These are phyloP conservation scores for Isurus oxyrinchus DNA, from an alignment of 2,113 vertebrate species.

Conservation along the genomic window DNA sequence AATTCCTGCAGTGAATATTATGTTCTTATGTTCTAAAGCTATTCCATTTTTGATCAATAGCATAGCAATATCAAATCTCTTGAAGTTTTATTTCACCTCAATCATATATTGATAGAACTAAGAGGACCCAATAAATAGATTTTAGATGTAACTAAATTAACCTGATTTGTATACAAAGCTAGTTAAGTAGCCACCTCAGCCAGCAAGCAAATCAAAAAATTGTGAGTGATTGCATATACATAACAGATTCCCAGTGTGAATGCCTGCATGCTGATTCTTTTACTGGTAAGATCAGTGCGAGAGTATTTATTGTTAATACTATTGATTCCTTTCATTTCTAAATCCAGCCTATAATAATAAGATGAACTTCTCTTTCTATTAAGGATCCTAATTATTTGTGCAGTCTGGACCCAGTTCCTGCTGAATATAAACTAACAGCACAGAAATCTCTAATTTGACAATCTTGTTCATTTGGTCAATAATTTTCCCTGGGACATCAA, in stretches of 20 bases:
- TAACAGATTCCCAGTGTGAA: background rate
- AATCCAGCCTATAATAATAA: background rate
- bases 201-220: background rate
- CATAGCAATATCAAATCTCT: background rate
- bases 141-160: background rate
- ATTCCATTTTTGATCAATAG: background rate
- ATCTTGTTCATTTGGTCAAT: background rate
- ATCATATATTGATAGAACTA: too few relatives aligned
- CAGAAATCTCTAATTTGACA: background rate
- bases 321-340: background rate
- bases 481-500: background rate
- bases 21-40: too few relatives aligned
- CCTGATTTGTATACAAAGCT: background rate
- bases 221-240: too few relatives aligned
- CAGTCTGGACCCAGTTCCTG: background rate
- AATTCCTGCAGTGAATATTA: too few relatives aligned
- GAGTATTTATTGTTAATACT: background rate
- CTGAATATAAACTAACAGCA: background rate
- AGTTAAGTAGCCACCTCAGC: background rate
- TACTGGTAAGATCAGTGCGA: background rate
- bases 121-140: background rate
- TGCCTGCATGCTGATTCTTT: background rate
- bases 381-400: background rate
- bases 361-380: background rate
- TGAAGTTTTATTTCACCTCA: too few relatives aligned